Base-by-base conservation (phyloP, 92 coral and sea anemone species). In the Palythoa caribaeorum region DNA sequence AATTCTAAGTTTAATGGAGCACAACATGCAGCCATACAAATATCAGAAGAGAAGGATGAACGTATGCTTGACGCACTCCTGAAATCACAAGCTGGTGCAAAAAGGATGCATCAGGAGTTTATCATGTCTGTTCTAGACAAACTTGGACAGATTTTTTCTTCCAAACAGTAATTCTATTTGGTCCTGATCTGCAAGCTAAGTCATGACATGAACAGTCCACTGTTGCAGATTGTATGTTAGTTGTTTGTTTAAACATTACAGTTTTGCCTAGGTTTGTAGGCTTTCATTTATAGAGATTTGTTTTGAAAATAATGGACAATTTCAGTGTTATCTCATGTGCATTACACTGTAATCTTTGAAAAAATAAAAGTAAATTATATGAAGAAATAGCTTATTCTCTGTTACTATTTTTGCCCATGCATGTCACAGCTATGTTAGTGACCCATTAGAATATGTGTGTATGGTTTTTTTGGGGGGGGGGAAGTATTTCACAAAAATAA, bases 21-120 rank as follows among this genome's bases (percentile, higher is more conserved):
- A n/a, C 92, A 90, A 83, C 85, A 90, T 50, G 76, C 89, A 62
- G 81, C 87, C 38, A 57, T 78, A 2, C 38, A 78, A 78, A 84
- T 77, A 71, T 71, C 89, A 68, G 89, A 89, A 38, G 85, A 90
- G 48, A 78, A 90, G 35, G 89, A 90, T 76, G 89, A 85, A 21
- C 71, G 69, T 37, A 85, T 78, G 89, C 78, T 90, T 12, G 86
- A 90, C 68, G 87, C 89, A 13, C 51, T 85, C 44, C 39, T 90
- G 37, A 90, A 90, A 71, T 78, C 76, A 51, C 87, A 90, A 60
- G 71, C 76, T 3, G 87, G 84, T 71, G 54, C 92, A 69, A 76
- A 85, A 73, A 77, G 50, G 20, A 85, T 89, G 65, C 89, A 90
- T 47, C 92, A 85, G 76, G 89, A 89, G 21, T 89, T 89, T 38